These are phyloP conservation scores for Caenorhabditis inopinata DNA, from an alignment of 1,140 invertebrate species.

Conservation along the genomic window DNA sequence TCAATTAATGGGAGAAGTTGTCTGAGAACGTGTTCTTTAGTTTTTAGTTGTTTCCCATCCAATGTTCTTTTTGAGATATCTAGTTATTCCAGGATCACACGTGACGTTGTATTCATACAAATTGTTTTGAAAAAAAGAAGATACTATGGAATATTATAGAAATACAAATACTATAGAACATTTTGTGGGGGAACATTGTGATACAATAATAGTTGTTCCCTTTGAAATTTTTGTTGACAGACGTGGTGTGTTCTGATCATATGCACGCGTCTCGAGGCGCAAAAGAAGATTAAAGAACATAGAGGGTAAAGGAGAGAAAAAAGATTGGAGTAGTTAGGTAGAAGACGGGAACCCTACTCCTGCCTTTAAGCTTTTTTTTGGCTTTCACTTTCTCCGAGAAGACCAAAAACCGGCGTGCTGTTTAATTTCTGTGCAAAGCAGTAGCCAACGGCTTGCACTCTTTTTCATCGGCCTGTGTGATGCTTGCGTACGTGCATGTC, in stretches of 20 bases:
- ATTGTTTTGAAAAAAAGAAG: not conserved
- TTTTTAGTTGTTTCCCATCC: not conserved
- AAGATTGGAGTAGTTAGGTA: not conserved
- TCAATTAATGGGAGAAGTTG: too few species aligned
- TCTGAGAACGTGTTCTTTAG: too few species aligned
- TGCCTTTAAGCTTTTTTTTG: not conserved
- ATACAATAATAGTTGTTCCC: conserved; percentile 23
- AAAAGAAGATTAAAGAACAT: conserved; percentile 14
- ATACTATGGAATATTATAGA: conserved; percentile 8
- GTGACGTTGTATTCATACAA: not conserved
- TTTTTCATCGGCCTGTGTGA: conserved; percentile 15
- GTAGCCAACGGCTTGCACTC: conserved; percentile 21
- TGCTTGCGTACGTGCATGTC: conserved; percentile 18
- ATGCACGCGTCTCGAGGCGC: not conserved
- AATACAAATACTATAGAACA: not conserved
- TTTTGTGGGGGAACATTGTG: not conserved
- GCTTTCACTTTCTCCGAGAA: not conserved
- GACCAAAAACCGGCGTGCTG: conserved; percentile 22
- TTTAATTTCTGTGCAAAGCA: conserved; percentile 15
- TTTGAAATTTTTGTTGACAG: conserved; percentile 11
- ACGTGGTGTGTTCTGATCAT: conserved; percentile 27
- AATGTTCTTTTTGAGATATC: not conserved
- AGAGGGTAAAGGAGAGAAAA: not conserved
- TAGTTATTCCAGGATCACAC: not conserved
- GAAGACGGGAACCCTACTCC: not conserved